Conservation (phyloP, 1,140 invertebrate genomes). For the Metopolophium dirhodum region DNA sequence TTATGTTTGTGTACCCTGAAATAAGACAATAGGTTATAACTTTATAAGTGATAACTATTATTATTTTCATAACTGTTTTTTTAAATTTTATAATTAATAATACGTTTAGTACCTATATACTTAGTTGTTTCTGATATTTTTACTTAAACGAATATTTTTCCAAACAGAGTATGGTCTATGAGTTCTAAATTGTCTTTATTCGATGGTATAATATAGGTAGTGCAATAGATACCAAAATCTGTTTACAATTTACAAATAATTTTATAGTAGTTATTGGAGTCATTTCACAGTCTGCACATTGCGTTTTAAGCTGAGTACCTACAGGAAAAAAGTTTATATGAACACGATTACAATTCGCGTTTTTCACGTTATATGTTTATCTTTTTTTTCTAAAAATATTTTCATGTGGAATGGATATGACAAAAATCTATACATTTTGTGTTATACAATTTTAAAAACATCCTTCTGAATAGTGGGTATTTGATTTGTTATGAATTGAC, state of each 20-base stretch:
- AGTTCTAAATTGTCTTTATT: not conserved
- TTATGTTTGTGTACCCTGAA: not conserved
- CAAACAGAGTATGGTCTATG: not conserved
- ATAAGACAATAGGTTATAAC: not conserved
- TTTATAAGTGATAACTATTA: not conserved
- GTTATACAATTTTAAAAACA: not conserved
- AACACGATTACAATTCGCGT: not conserved
- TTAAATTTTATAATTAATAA: not conserved
- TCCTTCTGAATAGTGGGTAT: not conserved
- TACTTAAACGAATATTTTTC: not conserved
- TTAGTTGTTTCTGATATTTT: not conserved
- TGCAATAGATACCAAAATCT: not conserved
- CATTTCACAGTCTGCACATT: not conserved
- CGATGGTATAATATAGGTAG: not conserved
- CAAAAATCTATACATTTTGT: not conserved
- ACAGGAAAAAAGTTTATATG: not conserved
- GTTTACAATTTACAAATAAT: not conserved
- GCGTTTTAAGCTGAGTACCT: not conserved
- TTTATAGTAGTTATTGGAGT: not conserved
- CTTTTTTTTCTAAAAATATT: constrained; percentile 8
- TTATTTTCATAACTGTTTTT: not conserved
- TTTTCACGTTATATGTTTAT: not conserved
- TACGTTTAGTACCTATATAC: not conserved
- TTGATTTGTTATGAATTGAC: constrained; percentile 22
- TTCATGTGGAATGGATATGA: not conserved